These are phyloP conservation scores for Ips nitidus DNA, from an alignment of 1,140 invertebrate genomes.

Conservation along the genomic window DNA sequence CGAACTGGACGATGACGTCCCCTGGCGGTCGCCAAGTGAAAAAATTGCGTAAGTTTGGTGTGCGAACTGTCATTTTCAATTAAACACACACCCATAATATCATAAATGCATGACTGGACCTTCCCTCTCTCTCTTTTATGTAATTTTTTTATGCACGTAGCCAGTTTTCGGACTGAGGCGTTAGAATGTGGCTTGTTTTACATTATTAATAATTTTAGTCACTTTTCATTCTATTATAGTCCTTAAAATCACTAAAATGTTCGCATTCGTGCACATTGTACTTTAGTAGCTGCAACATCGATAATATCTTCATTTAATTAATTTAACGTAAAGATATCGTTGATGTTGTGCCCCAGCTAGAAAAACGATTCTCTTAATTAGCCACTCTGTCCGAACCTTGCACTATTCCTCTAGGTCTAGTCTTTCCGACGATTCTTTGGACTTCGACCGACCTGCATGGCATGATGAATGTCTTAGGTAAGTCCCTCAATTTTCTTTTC, in stretches of 20 bases:
- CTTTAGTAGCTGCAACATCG: too few relatives aligned
- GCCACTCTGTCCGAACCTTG: constrained; percentile 46
- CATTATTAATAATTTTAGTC: too few relatives aligned
- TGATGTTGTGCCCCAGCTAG: too few relatives aligned
- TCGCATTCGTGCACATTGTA: too few relatives aligned
- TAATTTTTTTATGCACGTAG: neutral
- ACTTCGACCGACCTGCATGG: constrained; percentile 59
- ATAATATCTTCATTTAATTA: too few relatives aligned
- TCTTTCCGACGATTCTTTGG: constrained; percentile 53
- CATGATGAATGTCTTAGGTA: constrained; percentile 63
- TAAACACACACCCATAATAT: constrained; percentile 66
- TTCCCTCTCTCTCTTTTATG: neutral
- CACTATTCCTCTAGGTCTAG: constrained; percentile 51
- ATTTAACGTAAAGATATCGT: too few relatives aligned
- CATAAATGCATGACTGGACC: constrained; percentile 78
- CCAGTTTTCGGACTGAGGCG: too few relatives aligned
- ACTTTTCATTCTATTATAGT: too few relatives aligned
- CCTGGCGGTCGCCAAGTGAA: constrained; percentile 84
- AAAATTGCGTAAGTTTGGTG: constrained; percentile 79
- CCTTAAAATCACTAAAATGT: too few relatives aligned
- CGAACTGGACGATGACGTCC: constrained; percentile 84
- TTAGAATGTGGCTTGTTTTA: too few relatives aligned
- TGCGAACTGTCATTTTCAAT: neutral
- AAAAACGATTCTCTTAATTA: neutral
- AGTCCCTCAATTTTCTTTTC: constrained; percentile 49